Conservation (phyloP, 2,888 invertebrate species). For the Hemithea aestivaria region DNA sequence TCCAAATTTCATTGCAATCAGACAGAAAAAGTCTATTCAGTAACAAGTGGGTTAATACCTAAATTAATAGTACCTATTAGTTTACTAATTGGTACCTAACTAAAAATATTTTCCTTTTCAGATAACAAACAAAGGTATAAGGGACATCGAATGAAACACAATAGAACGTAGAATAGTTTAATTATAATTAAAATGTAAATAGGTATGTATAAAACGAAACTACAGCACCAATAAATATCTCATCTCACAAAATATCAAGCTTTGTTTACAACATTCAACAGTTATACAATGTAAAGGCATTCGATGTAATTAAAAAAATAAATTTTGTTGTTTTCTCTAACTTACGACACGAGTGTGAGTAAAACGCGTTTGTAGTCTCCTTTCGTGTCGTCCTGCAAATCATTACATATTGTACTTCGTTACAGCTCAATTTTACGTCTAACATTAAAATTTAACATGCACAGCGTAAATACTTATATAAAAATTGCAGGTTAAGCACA, state of each 20-base stretch:
- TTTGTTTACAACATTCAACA: slow-evolving; percentile 62
- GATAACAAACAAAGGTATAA: slow-evolving; percentile 73
- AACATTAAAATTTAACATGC: slow-evolving; percentile 49
- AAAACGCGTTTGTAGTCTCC: slow-evolving; percentile 85
- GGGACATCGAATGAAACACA: slow-evolving; percentile 56
- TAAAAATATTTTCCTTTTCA: slow-evolving; percentile 53
- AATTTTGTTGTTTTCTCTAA: slow-evolving; percentile 50
- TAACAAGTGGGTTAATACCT: too few species aligned
- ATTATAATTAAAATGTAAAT: slow-evolving; percentile 61
- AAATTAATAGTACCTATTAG: too few species aligned
- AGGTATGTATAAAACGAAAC: slow-evolving; percentile 72
- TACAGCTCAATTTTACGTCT: slow-evolving; percentile 33
- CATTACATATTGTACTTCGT: slow-evolving; percentile 59
- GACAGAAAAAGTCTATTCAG: too few species aligned
- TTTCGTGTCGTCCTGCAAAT: slow-evolving; percentile 83
- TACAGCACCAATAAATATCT: slow-evolving; percentile 78
- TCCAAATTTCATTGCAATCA: too few species aligned
- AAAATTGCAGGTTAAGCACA: slow-evolving; percentile 70
- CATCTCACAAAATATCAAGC: slow-evolving; percentile 76
- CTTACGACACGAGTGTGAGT: slow-evolving; percentile 75
- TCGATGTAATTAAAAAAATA: slow-evolving; percentile 41
- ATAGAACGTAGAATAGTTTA: slow-evolving; percentile 53
- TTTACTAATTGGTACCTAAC: too few species aligned
- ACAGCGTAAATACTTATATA: slow-evolving; percentile 50
- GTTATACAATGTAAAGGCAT: slow-evolving; percentile 71